These are phyloP conservation scores for Andrena trimmerana DNA, from an alignment of 2,888 invertebrate species.

Conservation along the genomic window DNA sequence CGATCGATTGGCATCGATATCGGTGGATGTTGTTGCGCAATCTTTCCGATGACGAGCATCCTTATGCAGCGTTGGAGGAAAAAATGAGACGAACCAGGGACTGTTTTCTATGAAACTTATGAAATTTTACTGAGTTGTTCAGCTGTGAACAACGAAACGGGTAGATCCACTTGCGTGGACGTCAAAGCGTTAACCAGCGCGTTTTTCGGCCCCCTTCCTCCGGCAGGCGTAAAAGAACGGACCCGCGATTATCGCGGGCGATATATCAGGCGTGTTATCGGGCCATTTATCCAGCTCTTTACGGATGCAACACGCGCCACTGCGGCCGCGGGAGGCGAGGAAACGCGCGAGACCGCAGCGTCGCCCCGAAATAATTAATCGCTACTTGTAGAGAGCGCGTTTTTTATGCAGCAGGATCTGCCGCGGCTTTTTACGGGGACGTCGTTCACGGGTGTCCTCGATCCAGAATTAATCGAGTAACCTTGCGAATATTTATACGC, in stretches of 20 bases:
- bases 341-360: slow-evolving; percentile 20
- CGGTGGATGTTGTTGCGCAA: slow-evolving; percentile 28
- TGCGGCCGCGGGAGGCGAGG: slow-evolving; percentile 18
- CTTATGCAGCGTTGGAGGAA: background rate
- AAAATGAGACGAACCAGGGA: background rate
- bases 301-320: slow-evolving; percentile 22
- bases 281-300: slow-evolving; percentile 44
- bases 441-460: slow-evolving; percentile 45
- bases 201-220: slow-evolving; percentile 27
- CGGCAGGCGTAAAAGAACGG: slow-evolving; percentile 10
- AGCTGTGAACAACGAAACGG: too few species aligned
- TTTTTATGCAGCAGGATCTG: slow-evolving; percentile 26
- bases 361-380: slow-evolving; percentile 55
- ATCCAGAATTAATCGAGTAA: slow-evolving; percentile 55
- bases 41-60: background rate
- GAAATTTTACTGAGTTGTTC: background rate
- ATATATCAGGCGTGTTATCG: slow-evolving; percentile 57
- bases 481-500: slow-evolving; percentile 51
- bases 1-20: slow-evolving; percentile 7
- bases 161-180: too few species aligned
- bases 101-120: background rate
- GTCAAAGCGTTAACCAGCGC: slow-evolving; percentile 34
- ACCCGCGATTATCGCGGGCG: slow-evolving; percentile 27
- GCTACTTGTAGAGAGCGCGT: background rate
- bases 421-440: slow-evolving; percentile 29